A percentile compares a stretch with the other conserved stretches of the same genome.
Evolutionary conservation across 1,140 invertebrate genomes (phyloP).

Genomic region (Camponotus floridanus): DNA sequence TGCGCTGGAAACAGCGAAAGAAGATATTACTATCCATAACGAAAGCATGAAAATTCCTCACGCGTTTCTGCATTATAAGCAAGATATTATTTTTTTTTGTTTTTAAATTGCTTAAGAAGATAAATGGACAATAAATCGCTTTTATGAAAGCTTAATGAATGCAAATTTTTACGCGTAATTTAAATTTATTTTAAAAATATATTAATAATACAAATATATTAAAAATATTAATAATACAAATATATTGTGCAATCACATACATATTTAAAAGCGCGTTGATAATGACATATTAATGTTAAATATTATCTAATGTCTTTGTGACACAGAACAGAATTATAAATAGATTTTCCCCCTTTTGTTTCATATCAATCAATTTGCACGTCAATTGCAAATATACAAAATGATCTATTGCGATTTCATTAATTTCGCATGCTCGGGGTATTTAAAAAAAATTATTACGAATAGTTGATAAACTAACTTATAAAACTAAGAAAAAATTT

Average conservation of each 20-base stretch:
- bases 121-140: neutral
- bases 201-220: neutral
- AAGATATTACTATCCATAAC: constrained; percentile 29
- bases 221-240: neutral
- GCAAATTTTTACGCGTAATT: neutral
- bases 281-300: neutral
- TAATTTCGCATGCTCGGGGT: constrained; percentile 4
- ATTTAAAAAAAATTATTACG: neutral
- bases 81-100: neutral
- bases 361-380: neutral
- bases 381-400: neutral
- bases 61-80: constrained; percentile 4
- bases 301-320: neutral
- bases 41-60: constrained; percentile 36
- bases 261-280: neutral
- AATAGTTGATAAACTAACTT: neutral
- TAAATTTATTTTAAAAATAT: constrained; percentile 3
- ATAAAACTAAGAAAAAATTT: neutral
- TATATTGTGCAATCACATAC: neutral
- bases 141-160: neutral
- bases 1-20: constrained; percentile 40
- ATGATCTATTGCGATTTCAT: constrained; percentile 12
- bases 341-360: neutral
- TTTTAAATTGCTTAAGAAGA: constrained; percentile 4
- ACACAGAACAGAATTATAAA: neutral